Percentiles rank a stretch among this genome's conserved stretches.
Evolutionary conservation across 2,888 invertebrate genomes (phyloP).

Genomic region (Drepanosiphum platanoidis): DNA sequence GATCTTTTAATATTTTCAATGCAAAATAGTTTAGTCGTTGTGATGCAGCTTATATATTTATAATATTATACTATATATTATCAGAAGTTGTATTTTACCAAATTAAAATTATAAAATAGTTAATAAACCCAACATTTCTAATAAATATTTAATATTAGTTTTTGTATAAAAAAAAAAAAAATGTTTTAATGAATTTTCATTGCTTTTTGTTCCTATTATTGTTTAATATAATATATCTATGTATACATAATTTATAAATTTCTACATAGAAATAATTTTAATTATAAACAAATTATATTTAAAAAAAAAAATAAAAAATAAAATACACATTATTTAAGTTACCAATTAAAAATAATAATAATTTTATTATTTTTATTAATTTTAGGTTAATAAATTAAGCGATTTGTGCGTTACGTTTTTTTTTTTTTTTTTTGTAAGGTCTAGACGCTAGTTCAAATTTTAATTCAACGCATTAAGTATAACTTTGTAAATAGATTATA

Average conservation of each 20-base stretch:
- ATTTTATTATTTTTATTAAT: conserved; percentile 40
- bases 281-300: conserved; percentile 1
- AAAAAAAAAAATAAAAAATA: too few relatives aligned
- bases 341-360: conserved; percentile 47
- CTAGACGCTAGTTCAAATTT: conserved; percentile 18
- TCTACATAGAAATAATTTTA: conserved; percentile 32
- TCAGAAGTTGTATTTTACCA: conserved; percentile 36
- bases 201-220: conserved; percentile 59
- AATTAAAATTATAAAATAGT: conserved; percentile 25
- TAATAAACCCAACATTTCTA: conserved; percentile 41
- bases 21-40: too few relatives aligned
- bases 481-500: conserved; percentile 25
- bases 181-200: conserved; percentile 37
- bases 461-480: conserved; percentile 11
- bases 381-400: conserved; percentile 35
- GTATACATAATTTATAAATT: conserved; percentile 16
- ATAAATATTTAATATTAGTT: conserved; percentile 35
- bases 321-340: conserved; percentile 58
- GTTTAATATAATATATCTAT: conserved; percentile 42
- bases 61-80: background rate
- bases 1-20: too few relatives aligned
- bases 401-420: background rate
- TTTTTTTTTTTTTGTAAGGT: background rate
- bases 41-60: too few relatives aligned
- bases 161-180: conserved; percentile 41